Conservation (phyloP, 2,797 vertebrate genomes). For the Pipistrellus nathusii region DNA sequence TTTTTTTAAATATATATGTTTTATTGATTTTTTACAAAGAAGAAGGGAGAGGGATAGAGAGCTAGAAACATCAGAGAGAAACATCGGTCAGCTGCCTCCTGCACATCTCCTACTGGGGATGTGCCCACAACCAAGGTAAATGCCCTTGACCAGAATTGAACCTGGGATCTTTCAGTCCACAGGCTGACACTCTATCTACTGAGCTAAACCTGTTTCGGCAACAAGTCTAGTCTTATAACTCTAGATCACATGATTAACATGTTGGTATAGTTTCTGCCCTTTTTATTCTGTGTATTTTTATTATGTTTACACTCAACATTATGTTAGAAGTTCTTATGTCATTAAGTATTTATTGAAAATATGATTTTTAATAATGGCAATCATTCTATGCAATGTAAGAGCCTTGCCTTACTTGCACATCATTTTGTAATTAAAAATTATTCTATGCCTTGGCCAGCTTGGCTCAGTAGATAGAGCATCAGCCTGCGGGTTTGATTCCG, state of each 20-base stretch:
- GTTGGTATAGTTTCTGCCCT: background rate
- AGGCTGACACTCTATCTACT: too few species aligned
- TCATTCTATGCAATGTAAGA: constrained; percentile 26
- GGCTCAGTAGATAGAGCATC: too few species aligned
- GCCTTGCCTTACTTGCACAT: background rate
- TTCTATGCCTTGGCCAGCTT: background rate
- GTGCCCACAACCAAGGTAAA: too few species aligned
- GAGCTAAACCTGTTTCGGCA: background rate
- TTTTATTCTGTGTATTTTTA: background rate
- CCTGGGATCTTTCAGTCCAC: too few species aligned
- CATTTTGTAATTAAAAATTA: constrained; percentile 54
- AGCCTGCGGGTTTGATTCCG: too few species aligned
- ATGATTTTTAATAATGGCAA: constrained; percentile 29
- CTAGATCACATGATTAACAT: background rate
- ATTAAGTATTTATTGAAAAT: background rate
- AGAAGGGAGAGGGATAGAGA: too few species aligned
- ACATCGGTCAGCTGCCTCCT: too few species aligned
- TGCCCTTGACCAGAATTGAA: too few species aligned
- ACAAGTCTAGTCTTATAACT: background rate
- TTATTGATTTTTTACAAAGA: too few species aligned
- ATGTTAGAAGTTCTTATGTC: background rate
- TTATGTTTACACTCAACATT: background rate
- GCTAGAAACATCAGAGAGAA: too few species aligned
- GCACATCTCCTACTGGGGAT: too few species aligned
- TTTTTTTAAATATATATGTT: background rate